Conservation (phyloP, 2,888 invertebrate species). For the Patella ulyssiponensis region DNA sequence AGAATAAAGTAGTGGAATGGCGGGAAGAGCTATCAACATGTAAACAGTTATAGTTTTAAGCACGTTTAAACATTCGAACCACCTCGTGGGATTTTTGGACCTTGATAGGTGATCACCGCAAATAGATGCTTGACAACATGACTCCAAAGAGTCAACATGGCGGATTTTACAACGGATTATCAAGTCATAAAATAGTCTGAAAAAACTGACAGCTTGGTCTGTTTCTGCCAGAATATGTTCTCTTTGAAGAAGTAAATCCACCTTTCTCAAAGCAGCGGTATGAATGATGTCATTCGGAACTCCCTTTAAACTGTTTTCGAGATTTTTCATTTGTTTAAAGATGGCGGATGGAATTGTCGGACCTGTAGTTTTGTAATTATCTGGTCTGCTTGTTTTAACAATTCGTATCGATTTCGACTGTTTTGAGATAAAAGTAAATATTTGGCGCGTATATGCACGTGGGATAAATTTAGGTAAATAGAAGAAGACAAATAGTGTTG, state of each 20-base stretch:
- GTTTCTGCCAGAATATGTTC: background rate
- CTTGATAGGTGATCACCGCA: background rate
- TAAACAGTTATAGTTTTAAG: background rate
- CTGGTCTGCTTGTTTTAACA: too few relatives aligned
- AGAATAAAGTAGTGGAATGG: background rate
- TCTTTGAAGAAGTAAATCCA: background rate
- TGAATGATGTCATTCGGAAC: background rate
- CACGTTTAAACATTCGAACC: background rate
- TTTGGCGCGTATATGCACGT: background rate
- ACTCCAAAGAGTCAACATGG: background rate
- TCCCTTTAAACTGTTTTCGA: background rate
- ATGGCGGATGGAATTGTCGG: background rate
- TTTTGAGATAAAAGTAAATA: background rate
- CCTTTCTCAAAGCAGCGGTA: background rate
- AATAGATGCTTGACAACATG: background rate
- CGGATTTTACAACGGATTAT: background rate
- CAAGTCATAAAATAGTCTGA: background rate
- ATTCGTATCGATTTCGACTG: too few relatives aligned
- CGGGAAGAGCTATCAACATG: background rate
- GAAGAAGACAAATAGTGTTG: constrained; percentile 28
- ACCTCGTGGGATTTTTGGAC: too few relatives aligned
- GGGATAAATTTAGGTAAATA: constrained; percentile 35
- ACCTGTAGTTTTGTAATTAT: too few relatives aligned
- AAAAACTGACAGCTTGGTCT: background rate
- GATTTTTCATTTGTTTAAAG: background rate